phyloP scores from a whole-genome alignment of 2,797 vertebrate genomes.

The Tarsius wallacei region DNA sequence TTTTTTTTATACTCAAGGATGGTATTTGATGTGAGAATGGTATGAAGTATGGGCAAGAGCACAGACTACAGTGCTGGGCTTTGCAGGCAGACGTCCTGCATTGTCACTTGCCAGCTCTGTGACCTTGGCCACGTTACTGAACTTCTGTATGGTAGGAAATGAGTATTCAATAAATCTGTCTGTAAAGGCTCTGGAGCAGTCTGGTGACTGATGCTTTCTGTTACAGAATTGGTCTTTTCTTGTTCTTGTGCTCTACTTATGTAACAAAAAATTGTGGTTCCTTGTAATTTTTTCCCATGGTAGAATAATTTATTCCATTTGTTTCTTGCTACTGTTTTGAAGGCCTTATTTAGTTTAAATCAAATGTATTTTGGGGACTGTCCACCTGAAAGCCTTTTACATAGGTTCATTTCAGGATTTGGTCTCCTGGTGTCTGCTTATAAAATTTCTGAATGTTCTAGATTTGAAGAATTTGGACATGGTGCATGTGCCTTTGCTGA shows the following conservation, averaged over 20 bases:
- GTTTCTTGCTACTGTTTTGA: slow-evolving; percentile 17
- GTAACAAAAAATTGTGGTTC: not conserved
- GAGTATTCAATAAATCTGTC: not conserved
- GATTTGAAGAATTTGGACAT: not conserved
- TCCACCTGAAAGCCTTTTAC: not conserved
- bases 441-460: not conserved
- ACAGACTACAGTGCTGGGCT: not conserved
- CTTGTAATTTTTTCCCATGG: not conserved
- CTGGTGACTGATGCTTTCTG: not conserved
- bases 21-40: not conserved
- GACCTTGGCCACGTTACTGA: not conserved
- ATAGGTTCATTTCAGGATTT: not conserved
- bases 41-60: not conserved
- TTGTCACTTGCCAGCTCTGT: not conserved
- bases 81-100: not conserved
- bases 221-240: not conserved
- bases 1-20: not conserved
- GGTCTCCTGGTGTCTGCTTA: not conserved
- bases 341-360: slow-evolving; percentile 12
- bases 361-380: not conserved
- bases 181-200: not conserved
- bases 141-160: not conserved
- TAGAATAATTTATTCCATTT: slow-evolving; percentile 14
- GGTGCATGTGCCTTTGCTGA: not conserved
- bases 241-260: not conserved